Conservation (phyloP, 2,888 invertebrate genomes). For the Colletes collaris region DNA sequence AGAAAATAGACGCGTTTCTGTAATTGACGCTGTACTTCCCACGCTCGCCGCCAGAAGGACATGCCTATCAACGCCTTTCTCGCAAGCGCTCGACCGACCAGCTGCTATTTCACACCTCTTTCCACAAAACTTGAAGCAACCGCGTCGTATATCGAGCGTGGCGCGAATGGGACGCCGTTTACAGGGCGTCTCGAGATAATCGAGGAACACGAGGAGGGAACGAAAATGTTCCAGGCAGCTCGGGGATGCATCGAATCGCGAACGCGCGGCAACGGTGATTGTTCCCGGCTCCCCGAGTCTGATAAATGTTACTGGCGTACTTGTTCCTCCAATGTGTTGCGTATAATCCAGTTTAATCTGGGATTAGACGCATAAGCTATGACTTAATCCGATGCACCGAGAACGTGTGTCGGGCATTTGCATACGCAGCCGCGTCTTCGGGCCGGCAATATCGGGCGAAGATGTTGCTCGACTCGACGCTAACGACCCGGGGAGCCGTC, state of each 20-base stretch:
- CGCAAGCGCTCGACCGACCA: no score
- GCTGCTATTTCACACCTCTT: no score
- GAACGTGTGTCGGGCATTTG: constrained; percentile 58
- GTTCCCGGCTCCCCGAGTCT: constrained; percentile 38
- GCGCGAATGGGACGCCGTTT: constrained; percentile 4
- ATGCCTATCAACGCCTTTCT: no score
- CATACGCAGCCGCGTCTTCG: constrained; percentile 47
- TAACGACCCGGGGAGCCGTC: neutral
- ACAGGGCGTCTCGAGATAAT: constrained; percentile 24
- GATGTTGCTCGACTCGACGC: constrained; percentile 9
- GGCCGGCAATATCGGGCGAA: constrained; percentile 16
- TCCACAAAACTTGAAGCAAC: no score
- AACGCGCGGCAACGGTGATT: constrained; percentile 36
- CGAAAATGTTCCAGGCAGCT: constrained; percentile 22
- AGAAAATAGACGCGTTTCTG: neutral
- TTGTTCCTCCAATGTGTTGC: constrained; percentile 57
- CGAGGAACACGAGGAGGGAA: neutral
- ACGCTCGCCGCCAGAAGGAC: no score
- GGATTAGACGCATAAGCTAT: constrained; percentile 65
- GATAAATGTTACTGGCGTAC: constrained; percentile 59
- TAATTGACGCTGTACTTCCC: no score
- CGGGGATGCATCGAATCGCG: neutral
- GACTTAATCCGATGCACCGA: constrained; percentile 60
- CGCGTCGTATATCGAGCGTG: no score
- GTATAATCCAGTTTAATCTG: constrained; percentile 61